Evolutionary conservation across 2,113 vertebrate species (phyloP).

Genomic region (Plecturocebus donacophilus): DNA sequence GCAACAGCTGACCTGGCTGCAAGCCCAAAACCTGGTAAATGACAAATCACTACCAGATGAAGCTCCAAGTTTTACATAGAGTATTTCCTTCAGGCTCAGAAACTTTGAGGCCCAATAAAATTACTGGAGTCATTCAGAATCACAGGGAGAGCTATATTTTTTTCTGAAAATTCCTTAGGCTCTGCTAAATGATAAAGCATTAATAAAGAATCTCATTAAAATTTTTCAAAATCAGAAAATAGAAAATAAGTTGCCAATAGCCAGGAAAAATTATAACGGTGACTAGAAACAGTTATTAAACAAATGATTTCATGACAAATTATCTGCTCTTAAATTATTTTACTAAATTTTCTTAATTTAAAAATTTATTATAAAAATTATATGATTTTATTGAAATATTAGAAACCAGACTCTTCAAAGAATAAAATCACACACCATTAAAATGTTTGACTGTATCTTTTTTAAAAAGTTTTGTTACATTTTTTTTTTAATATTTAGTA

Average conservation of each 20-base stretch:
- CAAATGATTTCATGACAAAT: conserved; percentile 25
- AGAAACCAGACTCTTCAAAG: conserved; percentile 8
- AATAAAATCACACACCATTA: not conserved
- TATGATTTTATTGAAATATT: conserved; percentile 16
- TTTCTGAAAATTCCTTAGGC: conserved; percentile 56
- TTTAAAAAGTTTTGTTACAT: not conserved
- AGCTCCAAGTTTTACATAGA: conserved; percentile 80
- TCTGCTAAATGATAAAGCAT: conserved; percentile 36
- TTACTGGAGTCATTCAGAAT: conserved; percentile 77
- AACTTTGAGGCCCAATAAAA: conserved; percentile 80
- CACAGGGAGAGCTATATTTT: conserved; percentile 70
- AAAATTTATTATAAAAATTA: conserved; percentile 38
- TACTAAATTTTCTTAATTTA: not conserved
- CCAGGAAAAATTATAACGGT: conserved; percentile 32
- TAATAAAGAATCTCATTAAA: not conserved
- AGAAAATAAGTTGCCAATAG: not conserved
- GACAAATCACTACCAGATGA: conserved; percentile 94
- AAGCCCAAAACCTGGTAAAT: conserved; percentile 85
- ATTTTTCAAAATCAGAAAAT: conserved; percentile 70
- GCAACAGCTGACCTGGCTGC: conserved; percentile 86
- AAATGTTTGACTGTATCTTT: not conserved
- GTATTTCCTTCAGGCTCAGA: conserved; percentile 82
- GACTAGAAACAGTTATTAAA: conserved; percentile 20
- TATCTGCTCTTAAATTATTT: conserved; percentile 40
- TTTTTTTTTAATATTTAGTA: conserved; percentile 27